phyloP scores from a whole-genome alignment of 2,797 vertebrate species.

The Lateolabrax maculatus region DNA sequence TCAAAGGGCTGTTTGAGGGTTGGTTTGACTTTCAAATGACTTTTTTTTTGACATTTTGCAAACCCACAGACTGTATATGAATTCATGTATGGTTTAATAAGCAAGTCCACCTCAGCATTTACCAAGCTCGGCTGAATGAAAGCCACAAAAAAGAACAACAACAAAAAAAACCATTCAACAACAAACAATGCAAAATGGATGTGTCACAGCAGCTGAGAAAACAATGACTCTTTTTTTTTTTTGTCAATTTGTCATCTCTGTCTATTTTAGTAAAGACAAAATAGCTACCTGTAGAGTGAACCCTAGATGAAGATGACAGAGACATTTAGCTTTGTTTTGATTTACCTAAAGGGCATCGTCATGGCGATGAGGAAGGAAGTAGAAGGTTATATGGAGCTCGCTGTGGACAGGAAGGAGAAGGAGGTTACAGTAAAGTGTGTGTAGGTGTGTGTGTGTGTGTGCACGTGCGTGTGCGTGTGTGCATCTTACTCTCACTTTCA shows the following conservation, averaged over 20 bases:
- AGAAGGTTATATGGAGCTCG: constrained; percentile 13
- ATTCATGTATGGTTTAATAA: neutral
- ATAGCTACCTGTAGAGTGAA: constrained; percentile 6
- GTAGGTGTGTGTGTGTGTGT: constrained; percentile 19
- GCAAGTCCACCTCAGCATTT: neutral
- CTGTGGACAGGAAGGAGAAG: constrained; percentile 11
- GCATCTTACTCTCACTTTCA: constrained; percentile 45
- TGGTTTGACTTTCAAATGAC: neutral
- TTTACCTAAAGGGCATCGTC: constrained; percentile 38
- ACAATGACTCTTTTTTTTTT: neutral
- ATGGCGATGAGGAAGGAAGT: constrained; percentile 47
- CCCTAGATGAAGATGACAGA: constrained; percentile 1
- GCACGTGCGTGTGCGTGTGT: constrained; percentile 23
- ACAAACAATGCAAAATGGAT: neutral
- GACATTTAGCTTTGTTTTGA: constrained; percentile 40
- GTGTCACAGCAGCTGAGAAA: neutral
- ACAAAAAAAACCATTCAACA: neutral
- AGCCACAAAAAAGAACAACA: neutral
- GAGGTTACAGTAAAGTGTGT: neutral
- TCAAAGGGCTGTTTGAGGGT: neutral
- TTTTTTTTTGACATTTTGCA: neutral
- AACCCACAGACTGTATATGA: too few relatives aligned
- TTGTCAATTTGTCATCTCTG: neutral
- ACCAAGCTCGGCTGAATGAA: neutral
- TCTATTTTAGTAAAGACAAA: neutral